Evolutionary conservation across 2,113 vertebrate genomes (phyloP), one percentile per base, ranked within the genome.

Genomic region (Sprattus sprattus): DNA sequence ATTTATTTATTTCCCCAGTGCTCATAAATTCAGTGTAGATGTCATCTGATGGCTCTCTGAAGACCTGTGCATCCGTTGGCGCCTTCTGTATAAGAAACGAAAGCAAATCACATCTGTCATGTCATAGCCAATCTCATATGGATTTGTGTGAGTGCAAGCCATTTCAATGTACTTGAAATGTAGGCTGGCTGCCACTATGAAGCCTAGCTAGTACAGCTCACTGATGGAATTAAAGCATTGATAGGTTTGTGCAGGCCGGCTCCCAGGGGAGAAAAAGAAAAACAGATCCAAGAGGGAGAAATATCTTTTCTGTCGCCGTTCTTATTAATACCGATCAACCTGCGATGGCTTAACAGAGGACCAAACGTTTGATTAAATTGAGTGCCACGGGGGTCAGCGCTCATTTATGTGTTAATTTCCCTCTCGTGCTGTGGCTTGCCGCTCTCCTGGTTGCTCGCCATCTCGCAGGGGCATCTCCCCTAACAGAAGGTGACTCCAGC

Each of bases 341-440:
- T 44, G 71, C 13, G 11, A 13, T 15, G 32, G 32, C 25, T 32
- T 78, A 78, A 28, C 71, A 39, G 15, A 78, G 44, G 32, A 78
- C 25, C 71, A 78, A 78, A 78, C 71, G 44, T 32, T 32, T 78
- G 39, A 78, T 78, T 78, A 15, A 78, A 78, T 78, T 78, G 10
- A 39, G 71, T 78, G 28, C 25, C 71, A 67, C 13, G 32, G 71
- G 71, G 71, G 71, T 78, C 71, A 78, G 13, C 15, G 28, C 71
- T 78, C 71, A 78, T 78, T 78, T 78, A 78, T 78, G 71, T 78
- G 71, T 78, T 78, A 78, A 78, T 78, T 78, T 78, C 71, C 71
- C 71, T 39, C 11, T 5, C 15, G 28, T 78, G 71, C 16, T 28
- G 71, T 78, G 28, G 71, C 10, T 16, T 15, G 13, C 28, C 8